Conservation (phyloP, 2,113 vertebrate species). For the Pangasianodon hypophthalmus region DNA sequence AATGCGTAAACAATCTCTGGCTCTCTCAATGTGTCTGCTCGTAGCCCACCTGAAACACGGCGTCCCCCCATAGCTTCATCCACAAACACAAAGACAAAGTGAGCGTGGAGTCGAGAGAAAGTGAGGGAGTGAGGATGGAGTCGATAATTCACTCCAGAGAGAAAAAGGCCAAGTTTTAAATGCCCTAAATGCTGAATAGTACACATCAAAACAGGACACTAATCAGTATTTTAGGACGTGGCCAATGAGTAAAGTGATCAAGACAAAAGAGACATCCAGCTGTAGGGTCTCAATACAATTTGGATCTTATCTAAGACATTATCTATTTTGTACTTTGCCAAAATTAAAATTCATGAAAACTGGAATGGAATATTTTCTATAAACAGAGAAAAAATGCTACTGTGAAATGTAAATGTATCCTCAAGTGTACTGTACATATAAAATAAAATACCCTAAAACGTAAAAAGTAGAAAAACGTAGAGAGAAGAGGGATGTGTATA, state of each 20-base stretch:
- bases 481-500: too few relatives aligned
- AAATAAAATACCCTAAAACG: too few relatives aligned
- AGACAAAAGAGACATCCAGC: background rate
- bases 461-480: too few relatives aligned
- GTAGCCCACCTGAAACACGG: background rate
- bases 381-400: too few relatives aligned
- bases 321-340: too few relatives aligned
- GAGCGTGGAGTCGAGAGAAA: background rate
- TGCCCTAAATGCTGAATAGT: background rate
- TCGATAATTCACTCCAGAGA: background rate
- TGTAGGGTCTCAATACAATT: background rate
- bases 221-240: background rate
- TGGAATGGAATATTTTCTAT: too few relatives aligned
- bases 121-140: background rate
- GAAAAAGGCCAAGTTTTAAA: background rate
- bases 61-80: background rate
- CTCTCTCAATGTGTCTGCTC: background rate
- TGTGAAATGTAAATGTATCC: too few relatives aligned
- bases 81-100: background rate
- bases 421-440: too few relatives aligned
- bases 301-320: too few relatives aligned
- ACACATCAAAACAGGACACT: background rate
- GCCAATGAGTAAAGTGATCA: background rate
- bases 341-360: background rate
- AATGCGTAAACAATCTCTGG: constrained; percentile 18